A percentile compares a stretch with the other conserved stretches of the same genome.
Conservation (phyloP, 1,140 invertebrate species). For the Conopomorpha cramerella region DNA sequence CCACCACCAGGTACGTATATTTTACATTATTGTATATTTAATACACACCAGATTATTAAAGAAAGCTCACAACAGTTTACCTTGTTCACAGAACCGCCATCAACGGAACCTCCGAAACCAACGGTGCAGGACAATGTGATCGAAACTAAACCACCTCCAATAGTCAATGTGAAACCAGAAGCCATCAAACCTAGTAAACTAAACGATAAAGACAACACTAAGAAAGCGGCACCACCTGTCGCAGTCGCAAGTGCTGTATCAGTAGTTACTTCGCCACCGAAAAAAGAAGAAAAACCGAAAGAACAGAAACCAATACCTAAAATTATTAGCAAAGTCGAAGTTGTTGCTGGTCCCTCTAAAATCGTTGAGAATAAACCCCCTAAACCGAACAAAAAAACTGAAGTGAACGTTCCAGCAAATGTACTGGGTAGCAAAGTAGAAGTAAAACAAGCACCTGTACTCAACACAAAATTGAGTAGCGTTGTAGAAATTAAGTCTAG, state of each 20-base stretch:
- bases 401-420: constrained; percentile 23
- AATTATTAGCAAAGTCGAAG: constrained; percentile 64
- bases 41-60: background rate
- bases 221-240: constrained; percentile 27
- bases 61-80: no score
- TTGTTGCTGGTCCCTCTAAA: constrained; percentile 55
- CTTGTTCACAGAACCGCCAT: constrained; percentile 42
- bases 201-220: constrained; percentile 47
- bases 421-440: constrained; percentile 56
- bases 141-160: constrained; percentile 57
- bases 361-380: constrained; percentile 33
- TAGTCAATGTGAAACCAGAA: constrained; percentile 41
- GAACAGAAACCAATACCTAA: constrained; percentile 47
- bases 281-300: constrained; percentile 55
- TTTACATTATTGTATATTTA: background rate
- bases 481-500: constrained; percentile 57
- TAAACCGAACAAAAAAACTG: constrained; percentile 33
- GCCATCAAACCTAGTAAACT: constrained; percentile 66
- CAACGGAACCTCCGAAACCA: constrained; percentile 43
- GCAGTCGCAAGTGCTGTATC: constrained; percentile 45
- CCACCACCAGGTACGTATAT: constrained; percentile 55
- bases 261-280: constrained; percentile 46
- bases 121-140: constrained; percentile 57
- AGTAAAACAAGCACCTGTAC: constrained; percentile 42
- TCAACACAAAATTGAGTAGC: constrained; percentile 43